phyloP scores from a whole-genome alignment of 1,140 invertebrate species.

The Pogonognathellus flavescens region DNA sequence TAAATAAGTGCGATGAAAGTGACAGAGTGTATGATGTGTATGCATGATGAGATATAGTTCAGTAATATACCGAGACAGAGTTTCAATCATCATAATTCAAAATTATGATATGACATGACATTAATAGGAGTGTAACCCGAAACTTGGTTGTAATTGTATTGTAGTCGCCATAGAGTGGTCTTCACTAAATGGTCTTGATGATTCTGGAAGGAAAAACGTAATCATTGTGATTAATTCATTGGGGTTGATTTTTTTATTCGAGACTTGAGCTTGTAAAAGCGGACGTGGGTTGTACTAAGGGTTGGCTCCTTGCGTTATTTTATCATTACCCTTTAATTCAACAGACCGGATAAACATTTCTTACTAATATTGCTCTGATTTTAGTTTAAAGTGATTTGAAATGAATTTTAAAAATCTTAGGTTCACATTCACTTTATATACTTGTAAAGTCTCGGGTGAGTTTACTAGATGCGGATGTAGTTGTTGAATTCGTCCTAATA shows the following conservation, averaged over 20 bases:
- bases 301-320: neutral
- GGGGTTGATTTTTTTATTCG: slow-evolving; percentile 25
- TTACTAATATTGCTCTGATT: neutral
- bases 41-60: neutral
- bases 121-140: slow-evolving; percentile 36
- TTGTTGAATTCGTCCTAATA: too few species aligned
- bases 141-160: neutral
- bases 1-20: too few species aligned
- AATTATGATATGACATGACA: slow-evolving; percentile 38
- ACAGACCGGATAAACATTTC: slow-evolving; percentile 23
- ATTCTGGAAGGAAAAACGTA: slow-evolving; percentile 10
- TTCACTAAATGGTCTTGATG: slow-evolving; percentile 4
- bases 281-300: slow-evolving; percentile 16
- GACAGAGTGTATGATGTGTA: too few species aligned
- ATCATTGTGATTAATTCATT: slow-evolving; percentile 51
- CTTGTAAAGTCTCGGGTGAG: too few species aligned
- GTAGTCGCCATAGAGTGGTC: neutral
- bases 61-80: slow-evolving; percentile 25
- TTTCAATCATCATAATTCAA: slow-evolving; percentile 46
- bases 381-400: too few species aligned
- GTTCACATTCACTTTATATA: too few species aligned
- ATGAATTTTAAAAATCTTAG: too few species aligned
- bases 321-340: slow-evolving; percentile 44
- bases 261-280: neutral
- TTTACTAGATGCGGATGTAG: too few species aligned